phyloP scores from a whole-genome alignment of 2,888 invertebrate species.

The Tenodera sinensis region DNA sequence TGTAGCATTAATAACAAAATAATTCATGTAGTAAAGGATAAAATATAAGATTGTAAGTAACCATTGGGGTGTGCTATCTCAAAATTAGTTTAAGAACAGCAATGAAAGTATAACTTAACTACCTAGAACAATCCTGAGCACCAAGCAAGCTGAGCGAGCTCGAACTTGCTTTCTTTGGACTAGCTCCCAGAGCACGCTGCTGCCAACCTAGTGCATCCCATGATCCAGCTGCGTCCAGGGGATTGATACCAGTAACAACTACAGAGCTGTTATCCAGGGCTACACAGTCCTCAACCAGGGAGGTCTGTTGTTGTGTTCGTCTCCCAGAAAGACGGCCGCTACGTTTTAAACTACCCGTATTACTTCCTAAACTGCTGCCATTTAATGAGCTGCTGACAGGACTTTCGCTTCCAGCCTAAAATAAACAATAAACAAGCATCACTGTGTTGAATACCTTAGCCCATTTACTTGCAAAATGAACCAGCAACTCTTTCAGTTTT shows the following conservation, averaged over 20 bases:
- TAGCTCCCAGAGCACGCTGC: conserved; percentile 1
- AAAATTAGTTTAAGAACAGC: too few species aligned
- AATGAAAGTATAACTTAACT: too few species aligned
- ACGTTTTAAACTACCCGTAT: conserved; percentile 16
- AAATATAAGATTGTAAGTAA: too few species aligned
- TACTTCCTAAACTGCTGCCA: conserved; percentile 7
- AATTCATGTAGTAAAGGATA: too few species aligned
- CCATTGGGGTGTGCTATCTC: too few species aligned
- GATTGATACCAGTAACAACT: background rate
- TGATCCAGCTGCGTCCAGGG: background rate
- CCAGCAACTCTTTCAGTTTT: too few species aligned
- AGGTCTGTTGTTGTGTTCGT: conserved; percentile 8
- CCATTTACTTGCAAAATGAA: too few species aligned
- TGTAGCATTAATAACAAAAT: too few species aligned
- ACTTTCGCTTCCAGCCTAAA: conserved; percentile 21
- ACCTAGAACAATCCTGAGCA: conserved; percentile 30
- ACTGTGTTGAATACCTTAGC: too few species aligned
- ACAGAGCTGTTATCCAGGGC: conserved; percentile 15
- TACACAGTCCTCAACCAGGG: conserved; percentile 11
- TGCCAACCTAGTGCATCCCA: conserved; percentile 13
- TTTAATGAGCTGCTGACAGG: conserved; percentile 2
- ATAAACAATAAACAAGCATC: background rate
- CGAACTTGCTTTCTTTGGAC: conserved; percentile 29
- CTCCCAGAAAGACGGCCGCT: conserved; percentile 11
- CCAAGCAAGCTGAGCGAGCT: conserved; percentile 27